Evolutionary conservation across 2,113 vertebrate genomes (phyloP).

Genomic region (Myotis davidii): DNA sequence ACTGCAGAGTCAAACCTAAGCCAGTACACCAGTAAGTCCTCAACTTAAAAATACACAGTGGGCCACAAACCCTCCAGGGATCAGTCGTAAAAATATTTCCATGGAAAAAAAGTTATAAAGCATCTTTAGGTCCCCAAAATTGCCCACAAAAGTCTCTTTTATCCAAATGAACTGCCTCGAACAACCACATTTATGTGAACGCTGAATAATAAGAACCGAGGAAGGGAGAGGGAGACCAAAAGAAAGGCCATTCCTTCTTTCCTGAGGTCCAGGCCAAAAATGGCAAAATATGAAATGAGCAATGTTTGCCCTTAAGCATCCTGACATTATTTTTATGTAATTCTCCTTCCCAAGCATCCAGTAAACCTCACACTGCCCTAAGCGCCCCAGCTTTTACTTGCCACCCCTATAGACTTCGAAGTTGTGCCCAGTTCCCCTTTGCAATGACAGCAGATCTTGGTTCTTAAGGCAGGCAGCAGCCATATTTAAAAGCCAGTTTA

Average conservation of each 20-base stretch:
- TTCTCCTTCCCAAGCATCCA: background rate
- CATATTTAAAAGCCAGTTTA: background rate
- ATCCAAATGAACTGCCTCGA: background rate
- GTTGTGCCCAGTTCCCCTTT: background rate
- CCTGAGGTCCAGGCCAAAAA: background rate
- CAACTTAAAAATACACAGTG: background rate
- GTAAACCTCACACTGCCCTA: background rate
- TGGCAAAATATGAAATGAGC: background rate
- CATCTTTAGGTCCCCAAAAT: background rate
- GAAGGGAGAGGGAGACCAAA: background rate
- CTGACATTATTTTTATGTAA: background rate
- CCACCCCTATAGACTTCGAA: background rate
- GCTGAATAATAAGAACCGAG: background rate
- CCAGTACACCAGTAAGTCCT: background rate
- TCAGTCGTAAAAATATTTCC: background rate
- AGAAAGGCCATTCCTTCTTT: background rate
- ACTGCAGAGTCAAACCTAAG: background rate
- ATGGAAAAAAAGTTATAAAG: constrained; percentile 3
- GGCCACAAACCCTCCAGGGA: background rate
- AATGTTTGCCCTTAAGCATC: background rate
- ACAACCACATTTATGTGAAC: background rate
- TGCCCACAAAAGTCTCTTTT: background rate
- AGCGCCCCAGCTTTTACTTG: background rate
- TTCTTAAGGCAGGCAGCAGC: background rate
- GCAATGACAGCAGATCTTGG: background rate